Percentiles rank a stretch among this genome's conserved stretches.
These are phyloP conservation scores for Globicephala melas DNA, from an alignment of 2,113 vertebrate species.

Conservation along the genomic window DNA sequence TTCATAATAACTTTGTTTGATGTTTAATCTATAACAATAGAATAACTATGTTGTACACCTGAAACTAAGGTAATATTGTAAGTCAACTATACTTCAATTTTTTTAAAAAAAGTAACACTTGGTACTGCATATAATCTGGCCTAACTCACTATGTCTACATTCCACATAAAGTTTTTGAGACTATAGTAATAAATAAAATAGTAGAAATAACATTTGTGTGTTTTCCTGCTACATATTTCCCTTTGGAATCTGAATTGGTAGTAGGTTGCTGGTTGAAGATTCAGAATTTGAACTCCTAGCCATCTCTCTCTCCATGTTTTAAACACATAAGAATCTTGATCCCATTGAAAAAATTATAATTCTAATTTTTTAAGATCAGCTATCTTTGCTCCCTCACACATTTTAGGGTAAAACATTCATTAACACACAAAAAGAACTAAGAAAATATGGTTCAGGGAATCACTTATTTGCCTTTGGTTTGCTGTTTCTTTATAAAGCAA, in stretches of 20 bases:
- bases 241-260: background rate
- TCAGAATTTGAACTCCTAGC: background rate
- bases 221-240: background rate
- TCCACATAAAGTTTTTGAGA: background rate
- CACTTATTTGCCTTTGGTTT: background rate
- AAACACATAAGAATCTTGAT: background rate
- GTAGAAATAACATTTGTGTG: background rate
- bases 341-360: background rate
- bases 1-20: background rate
- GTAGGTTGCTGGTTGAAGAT: background rate
- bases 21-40: background rate
- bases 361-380: background rate
- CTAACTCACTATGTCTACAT: background rate
- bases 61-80: background rate
- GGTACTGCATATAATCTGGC: background rate
- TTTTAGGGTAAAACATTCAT: background rate
- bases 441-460: background rate
- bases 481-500: background rate
- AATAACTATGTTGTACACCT: background rate
- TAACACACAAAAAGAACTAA: background rate
- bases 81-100: background rate
- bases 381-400: background rate
- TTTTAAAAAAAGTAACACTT: background rate
- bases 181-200: background rate
- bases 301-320: background rate